Conservation (phyloP, 2,888 invertebrate genomes). For the Dryomyza anilis region DNA sequence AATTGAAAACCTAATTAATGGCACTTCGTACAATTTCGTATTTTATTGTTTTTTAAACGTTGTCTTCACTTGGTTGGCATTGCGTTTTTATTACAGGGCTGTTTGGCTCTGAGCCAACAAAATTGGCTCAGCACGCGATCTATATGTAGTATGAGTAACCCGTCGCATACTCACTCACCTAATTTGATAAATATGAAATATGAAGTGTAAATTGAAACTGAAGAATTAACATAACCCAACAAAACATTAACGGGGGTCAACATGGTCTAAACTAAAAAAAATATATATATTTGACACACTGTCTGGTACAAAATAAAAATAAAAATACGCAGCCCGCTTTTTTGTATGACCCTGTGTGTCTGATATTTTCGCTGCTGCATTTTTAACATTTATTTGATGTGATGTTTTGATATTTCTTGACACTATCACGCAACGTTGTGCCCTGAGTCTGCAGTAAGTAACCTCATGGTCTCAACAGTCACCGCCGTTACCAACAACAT, state of each 20-base stretch:
- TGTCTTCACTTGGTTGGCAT: conserved; percentile 34
- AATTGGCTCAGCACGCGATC: conserved; percentile 10
- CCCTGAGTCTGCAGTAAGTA: conserved; percentile 34
- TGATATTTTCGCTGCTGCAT: conserved; percentile 32
- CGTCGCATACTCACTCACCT: too few species aligned
- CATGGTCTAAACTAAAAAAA: background rate
- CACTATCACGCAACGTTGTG: conserved; percentile 57
- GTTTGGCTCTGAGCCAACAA: conserved; percentile 1
- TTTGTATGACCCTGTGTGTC: background rate
- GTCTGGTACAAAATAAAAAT: background rate
- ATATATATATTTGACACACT: conserved; percentile 9
- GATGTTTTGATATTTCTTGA: conserved; percentile 62
- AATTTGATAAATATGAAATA: too few species aligned
- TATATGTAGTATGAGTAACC: background rate
- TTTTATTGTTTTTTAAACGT: conserved; percentile 55
- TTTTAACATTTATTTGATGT: conserved; percentile 61
- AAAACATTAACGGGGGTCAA: conserved; percentile 11
- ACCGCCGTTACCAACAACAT: conserved; percentile 8
- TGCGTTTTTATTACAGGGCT: background rate
- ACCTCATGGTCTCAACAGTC: conserved; percentile 9
- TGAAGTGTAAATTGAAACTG: conserved; percentile 33
- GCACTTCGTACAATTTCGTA: conserved; percentile 30
- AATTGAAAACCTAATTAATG: conserved; percentile 21
- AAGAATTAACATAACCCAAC: conserved; percentile 26
- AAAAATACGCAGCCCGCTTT: background rate